These are phyloP conservation scores for Atta colombica DNA, from an alignment of 1,140 invertebrate genomes.

Conservation along the genomic window DNA sequence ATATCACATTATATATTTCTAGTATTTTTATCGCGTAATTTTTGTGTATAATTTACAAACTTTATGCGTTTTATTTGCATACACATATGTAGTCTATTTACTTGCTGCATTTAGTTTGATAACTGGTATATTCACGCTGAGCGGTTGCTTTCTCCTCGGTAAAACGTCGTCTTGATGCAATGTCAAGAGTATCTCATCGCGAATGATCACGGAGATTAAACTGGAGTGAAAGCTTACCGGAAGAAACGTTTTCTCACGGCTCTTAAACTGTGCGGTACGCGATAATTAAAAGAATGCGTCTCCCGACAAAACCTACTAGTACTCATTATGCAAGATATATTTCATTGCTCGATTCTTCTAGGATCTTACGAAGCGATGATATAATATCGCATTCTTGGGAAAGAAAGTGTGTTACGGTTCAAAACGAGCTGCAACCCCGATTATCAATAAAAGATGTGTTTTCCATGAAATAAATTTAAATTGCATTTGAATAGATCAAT, in stretches of 20 bases:
- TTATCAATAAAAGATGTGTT: not conserved
- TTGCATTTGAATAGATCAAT: not conserved
- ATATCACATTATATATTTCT: not conserved
- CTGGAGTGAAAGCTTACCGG: constrained; percentile 77
- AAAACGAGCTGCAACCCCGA: not conserved
- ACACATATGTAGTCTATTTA: constrained; percentile 41
- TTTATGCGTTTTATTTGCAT: constrained; percentile 20
- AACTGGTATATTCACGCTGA: constrained; percentile 61
- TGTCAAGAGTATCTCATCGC: constrained; percentile 77
- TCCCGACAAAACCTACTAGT: not conserved
- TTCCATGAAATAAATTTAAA: not conserved
- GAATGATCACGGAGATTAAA: constrained; percentile 72
- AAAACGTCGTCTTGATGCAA: constrained; percentile 66
- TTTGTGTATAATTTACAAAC: not conserved
- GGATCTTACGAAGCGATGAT: constrained; percentile 31
- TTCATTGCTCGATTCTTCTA: constrained; percentile 10
- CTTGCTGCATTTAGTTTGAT: constrained; percentile 57
- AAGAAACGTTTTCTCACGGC: constrained; percentile 74
- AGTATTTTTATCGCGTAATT: not conserved
- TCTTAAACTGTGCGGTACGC: constrained; percentile 49
- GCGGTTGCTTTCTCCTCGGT: constrained; percentile 65
- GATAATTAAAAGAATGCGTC: constrained; percentile 23
- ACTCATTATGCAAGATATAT: constrained; percentile 27
- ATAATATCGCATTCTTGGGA: constrained; percentile 20
- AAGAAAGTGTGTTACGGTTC: not conserved